phyloP scores from a whole-genome alignment of 2,113 vertebrate genomes.

The Phyllopteryx taeniolatus region DNA sequence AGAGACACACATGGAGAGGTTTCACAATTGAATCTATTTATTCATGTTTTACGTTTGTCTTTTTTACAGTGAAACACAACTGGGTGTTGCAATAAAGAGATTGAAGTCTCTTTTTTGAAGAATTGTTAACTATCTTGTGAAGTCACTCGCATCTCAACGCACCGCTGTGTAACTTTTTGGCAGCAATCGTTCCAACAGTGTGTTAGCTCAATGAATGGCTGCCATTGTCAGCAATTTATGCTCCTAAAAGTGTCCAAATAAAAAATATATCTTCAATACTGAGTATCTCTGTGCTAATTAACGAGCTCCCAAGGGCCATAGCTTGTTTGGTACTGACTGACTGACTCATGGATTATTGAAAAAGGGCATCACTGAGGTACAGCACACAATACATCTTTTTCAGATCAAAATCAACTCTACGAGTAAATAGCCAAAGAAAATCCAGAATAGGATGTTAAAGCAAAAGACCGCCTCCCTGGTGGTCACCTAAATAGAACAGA shows the following conservation, averaged over 20 bases:
- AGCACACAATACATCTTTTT: not conserved
- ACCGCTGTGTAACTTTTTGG: no score
- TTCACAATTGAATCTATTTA: no score
- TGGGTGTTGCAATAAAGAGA: no score
- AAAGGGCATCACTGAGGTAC: not conserved
- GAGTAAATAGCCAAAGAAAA: slow-evolving; percentile 16
- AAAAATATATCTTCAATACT: slow-evolving; percentile 31
- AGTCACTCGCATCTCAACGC: no score
- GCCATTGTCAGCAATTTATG: not conserved
- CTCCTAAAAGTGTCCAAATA: slow-evolving; percentile 30
- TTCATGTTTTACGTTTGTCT: no score
- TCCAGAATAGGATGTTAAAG: slow-evolving; percentile 14
- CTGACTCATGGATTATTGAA: slow-evolving; percentile 8
- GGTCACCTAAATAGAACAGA: slow-evolving; percentile 27
- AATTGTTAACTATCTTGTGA: no score
- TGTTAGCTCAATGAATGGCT: no score
- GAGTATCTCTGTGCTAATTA: slow-evolving; percentile 27
- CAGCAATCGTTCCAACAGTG: no score
- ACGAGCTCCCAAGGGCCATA: not conserved
- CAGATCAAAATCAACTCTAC: not conserved
- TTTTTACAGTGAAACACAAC: no score
- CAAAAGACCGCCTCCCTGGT: slow-evolving; percentile 6
- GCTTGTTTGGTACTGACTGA: slow-evolving; percentile 23
- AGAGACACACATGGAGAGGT: no score
- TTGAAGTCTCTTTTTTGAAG: no score